Evolutionary conservation across 2,797 vertebrate species (phyloP).

Genomic region (Melanotaenia nigrans): DNA sequence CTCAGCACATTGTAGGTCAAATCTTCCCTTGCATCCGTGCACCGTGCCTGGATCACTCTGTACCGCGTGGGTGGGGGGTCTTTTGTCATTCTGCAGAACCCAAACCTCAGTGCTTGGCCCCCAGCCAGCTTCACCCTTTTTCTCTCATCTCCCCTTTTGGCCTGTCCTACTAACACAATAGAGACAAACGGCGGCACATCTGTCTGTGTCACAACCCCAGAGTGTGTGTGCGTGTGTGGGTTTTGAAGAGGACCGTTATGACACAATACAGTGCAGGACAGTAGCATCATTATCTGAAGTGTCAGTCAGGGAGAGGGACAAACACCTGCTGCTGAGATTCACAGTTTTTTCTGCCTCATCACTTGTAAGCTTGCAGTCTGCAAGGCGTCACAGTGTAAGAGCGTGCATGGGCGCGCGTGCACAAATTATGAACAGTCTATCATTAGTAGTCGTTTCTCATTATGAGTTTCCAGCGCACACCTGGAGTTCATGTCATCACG

Average conservation of each 20-base stretch:
- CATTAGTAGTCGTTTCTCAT: conserved; percentile 34
- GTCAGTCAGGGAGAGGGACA: conserved; percentile 42
- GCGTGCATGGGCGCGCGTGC: conserved; percentile 1
- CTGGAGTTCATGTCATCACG: conserved; percentile 49
- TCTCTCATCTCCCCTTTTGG: conserved; percentile 38
- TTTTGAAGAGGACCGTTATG: conserved; percentile 51
- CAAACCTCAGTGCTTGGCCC: conserved; percentile 69
- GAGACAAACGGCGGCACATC: conserved; percentile 80
- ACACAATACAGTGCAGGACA: conserved; percentile 53
- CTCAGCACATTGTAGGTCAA: conserved; percentile 62
- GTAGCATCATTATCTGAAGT: conserved; percentile 52
- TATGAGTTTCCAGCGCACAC: conserved; percentile 33
- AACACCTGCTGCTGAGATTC: conserved; percentile 63
- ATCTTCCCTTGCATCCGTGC: conserved; percentile 43
- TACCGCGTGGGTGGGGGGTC: conserved; percentile 52
- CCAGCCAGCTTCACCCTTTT: conserved; percentile 50
- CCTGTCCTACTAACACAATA: conserved; percentile 70
- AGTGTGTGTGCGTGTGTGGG: conserved; percentile 22
- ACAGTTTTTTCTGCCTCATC: conserved; percentile 18
- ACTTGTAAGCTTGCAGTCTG: neutral
- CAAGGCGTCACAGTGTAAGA: neutral
- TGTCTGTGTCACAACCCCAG: conserved; percentile 66
- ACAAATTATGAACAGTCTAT: conserved; percentile 22
- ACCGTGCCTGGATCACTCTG: conserved; percentile 43
- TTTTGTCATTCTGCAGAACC: conserved; percentile 77